These are phyloP conservation scores for Ivindomyrus marchei DNA, from an alignment of 2,113 vertebrate genomes.

Conservation along the genomic window DNA sequence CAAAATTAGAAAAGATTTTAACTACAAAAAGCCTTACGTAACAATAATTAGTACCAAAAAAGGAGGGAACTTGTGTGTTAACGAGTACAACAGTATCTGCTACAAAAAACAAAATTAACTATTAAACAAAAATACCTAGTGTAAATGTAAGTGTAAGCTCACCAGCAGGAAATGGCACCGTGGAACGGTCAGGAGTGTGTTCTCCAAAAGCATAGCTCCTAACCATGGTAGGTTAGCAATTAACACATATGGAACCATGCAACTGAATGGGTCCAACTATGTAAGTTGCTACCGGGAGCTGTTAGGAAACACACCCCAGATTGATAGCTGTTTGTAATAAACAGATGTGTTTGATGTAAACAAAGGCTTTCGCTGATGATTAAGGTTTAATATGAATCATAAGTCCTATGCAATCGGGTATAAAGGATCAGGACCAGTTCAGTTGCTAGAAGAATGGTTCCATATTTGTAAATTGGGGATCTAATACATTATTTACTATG, in stretches of 20 bases:
- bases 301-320: not conserved
- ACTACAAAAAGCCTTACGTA: not conserved
- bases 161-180: not conserved
- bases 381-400: not conserved
- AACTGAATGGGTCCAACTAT: not conserved
- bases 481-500: not conserved
- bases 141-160: not conserved
- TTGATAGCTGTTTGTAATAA: not conserved
- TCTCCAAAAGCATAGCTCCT: not conserved
- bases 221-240: not conserved
- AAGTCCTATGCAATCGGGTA: not conserved
- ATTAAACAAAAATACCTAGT: not conserved
- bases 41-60: not conserved
- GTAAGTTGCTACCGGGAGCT: not conserved
- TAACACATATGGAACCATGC: not conserved
- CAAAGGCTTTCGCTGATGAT: not conserved
- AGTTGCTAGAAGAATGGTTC: not conserved
- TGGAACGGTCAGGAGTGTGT: not conserved
- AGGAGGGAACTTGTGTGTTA: not conserved
- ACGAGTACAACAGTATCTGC: not conserved
- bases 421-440: not conserved
- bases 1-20: not conserved
- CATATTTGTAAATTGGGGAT: not conserved
- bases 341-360: not conserved
- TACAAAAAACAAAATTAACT: not conserved